phyloP scores from a whole-genome alignment of 2,888 invertebrate species.

The Eubasilissa splendida region DNA sequence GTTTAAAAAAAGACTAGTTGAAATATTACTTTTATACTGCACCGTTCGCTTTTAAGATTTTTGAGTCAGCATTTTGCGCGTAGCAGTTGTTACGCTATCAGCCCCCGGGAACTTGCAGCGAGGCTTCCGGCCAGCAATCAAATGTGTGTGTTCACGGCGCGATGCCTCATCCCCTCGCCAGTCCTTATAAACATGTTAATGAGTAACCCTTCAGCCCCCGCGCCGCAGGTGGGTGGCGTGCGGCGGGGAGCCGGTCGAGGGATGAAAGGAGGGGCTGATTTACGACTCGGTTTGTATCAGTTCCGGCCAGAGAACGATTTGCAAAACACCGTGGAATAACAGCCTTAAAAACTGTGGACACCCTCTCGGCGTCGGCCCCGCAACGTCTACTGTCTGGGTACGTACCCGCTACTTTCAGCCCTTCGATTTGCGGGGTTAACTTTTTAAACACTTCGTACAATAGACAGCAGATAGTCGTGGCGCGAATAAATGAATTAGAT shows the following conservation, averaged over 20 bases:
- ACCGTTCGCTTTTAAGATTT: too few relatives aligned
- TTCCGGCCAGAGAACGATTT: conserved; percentile 55
- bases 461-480: too few relatives aligned
- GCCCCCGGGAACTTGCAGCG: too few relatives aligned
- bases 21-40: too few relatives aligned
- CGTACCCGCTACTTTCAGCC: background rate
- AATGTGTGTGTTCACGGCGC: too few relatives aligned
- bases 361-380: conserved; percentile 7
- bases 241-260: background rate
- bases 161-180: too few relatives aligned
- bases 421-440: background rate
- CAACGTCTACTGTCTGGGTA: background rate
- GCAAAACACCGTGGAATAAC: conserved; percentile 50
- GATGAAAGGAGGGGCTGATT: conserved; percentile 46
- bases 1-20: too few relatives aligned
- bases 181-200: conserved; percentile 17
- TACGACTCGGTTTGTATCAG: conserved; percentile 56
- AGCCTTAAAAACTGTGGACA: conserved; percentile 43
- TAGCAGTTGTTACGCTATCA: too few relatives aligned
- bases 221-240: background rate
- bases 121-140: too few relatives aligned
- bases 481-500: too few relatives aligned
- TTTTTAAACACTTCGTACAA: too few relatives aligned
- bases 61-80: too few relatives aligned
- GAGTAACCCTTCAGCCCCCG: background rate